Evolutionary conservation across 2,888 invertebrate genomes (phyloP).

Genomic region (Philopedon plagiatum): DNA sequence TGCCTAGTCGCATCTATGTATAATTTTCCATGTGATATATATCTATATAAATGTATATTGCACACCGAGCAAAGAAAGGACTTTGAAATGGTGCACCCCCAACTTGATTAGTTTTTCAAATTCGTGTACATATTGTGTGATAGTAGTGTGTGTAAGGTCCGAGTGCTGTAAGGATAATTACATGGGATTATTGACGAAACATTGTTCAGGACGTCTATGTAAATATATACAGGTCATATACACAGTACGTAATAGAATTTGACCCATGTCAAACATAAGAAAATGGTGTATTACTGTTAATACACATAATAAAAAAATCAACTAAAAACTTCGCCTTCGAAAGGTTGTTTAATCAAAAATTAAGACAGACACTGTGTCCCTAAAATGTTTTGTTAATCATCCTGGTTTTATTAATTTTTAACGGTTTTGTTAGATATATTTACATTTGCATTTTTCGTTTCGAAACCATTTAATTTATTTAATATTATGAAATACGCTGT

Average conservation of each 20-base stretch:
- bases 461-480: conserved; percentile 37
- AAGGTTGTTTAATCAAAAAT: too few species aligned
- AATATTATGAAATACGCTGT: conserved; percentile 2
- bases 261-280: too few species aligned
- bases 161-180: conserved; percentile 43
- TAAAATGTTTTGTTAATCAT: background rate
- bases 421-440: conserved; percentile 41
- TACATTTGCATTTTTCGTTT: conserved; percentile 37
- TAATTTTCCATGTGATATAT: conserved; percentile 45
- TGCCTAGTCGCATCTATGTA: conserved; percentile 37
- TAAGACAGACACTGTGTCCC: background rate
- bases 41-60: conserved; percentile 37
- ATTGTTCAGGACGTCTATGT: conserved; percentile 11
- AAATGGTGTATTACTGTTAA: too few species aligned
- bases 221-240: too few species aligned
- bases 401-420: conserved; percentile 53
- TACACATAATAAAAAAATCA: too few species aligned
- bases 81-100: conserved; percentile 44
- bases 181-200: conserved; percentile 10
- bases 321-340: too few species aligned
- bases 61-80: conserved; percentile 44
- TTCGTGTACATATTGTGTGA: conserved; percentile 64
- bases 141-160: conserved; percentile 55
- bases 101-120: conserved; percentile 53
- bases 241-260: too few species aligned